Base-by-base conservation (phyloP, 1,140 invertebrate species). In the Adoxophyes honmai region DNA sequence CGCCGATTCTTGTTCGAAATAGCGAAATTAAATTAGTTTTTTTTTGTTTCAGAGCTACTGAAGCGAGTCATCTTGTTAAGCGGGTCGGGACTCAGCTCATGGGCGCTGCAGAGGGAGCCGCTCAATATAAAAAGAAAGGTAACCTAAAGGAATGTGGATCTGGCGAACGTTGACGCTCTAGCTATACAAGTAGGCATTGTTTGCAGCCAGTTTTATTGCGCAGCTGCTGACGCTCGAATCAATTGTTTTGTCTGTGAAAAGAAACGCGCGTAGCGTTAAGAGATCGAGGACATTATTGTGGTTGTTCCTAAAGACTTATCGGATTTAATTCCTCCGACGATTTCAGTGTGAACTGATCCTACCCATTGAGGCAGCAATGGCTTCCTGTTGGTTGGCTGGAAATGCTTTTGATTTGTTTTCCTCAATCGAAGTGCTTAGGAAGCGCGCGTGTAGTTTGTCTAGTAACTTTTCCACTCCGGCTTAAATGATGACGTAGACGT, bases 81-180 rank as follows among this genome's bases (percentile, higher is more conserved):
- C 70, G 98, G 98, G 9, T 98, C 98, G n/a, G 96, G 96, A 9
- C 90, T 99, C 57, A 97, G 96, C 73, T 96, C 96, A 10, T 99
- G 96, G 98, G 97, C 97, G 38, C 91, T 98, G 62, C 96, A 98
- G 81, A 92, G 94, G 62, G 95, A 98, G 78, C 96, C 97, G 9
- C 87, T 96, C 13, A 92, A 91, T 52, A 93, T 96, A 65, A 96
- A 96, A 88, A 91, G 93, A 71, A 92, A 92, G 74, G 94, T 88
- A 58, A 74, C 53, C 36, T 18, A 28, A 11, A 28, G 18, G 21
- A 44, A 21, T 44, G 9, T 34, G 11, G 28, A 53, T 35, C 42
- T 11, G n/a, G 18, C 18, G 11, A 48, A 28, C 21, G 42, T 28
- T 28, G 21, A 28, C 18, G 42, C 10, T 33, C 21, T 48, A 48